Evolutionary conservation across 2,888 invertebrate genomes (phyloP).

Genomic region (Gandaritis pyraliata): DNA sequence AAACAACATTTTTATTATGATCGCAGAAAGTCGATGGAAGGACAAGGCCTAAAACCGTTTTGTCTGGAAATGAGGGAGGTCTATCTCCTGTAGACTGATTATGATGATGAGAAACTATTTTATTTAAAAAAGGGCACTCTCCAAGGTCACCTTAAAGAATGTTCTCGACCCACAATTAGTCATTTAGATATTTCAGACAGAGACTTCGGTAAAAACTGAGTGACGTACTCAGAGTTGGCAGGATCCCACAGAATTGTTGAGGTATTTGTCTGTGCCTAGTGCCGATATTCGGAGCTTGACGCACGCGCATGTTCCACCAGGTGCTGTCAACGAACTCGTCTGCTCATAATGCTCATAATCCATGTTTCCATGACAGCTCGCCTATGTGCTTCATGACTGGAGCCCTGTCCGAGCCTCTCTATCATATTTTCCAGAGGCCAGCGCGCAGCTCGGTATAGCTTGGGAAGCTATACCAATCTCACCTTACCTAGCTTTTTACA

Average conservation of each 20-base stretch:
- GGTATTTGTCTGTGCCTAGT: slow-evolving; percentile 49
- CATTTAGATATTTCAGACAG: slow-evolving; percentile 38
- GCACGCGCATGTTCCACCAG: slow-evolving; percentile 61
- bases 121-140: background rate
- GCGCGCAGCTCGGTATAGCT: too few species aligned
- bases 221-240: slow-evolving; percentile 57
- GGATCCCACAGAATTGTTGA: slow-evolving; percentile 49
- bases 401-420: background rate
- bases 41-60: too few species aligned
- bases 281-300: slow-evolving; percentile 59
- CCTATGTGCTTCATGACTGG: background rate
- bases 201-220: slow-evolving; percentile 35
- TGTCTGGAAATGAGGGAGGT: too few species aligned
- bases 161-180: slow-evolving; percentile 38
- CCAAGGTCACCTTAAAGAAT: slow-evolving; percentile 31
- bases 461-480: too few species aligned
- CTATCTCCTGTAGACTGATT: too few species aligned
- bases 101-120: background rate
- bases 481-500: too few species aligned
- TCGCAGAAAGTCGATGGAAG: too few species aligned
- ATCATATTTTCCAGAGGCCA: too few species aligned
- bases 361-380: too few species aligned
- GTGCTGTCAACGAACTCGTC: slow-evolving; percentile 61
- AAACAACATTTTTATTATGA: too few species aligned
- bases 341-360: slow-evolving; percentile 24